These are phyloP conservation scores for Parnassius orleans DNA, from an alignment of 2,888 invertebrate species.

Conservation along the genomic window DNA sequence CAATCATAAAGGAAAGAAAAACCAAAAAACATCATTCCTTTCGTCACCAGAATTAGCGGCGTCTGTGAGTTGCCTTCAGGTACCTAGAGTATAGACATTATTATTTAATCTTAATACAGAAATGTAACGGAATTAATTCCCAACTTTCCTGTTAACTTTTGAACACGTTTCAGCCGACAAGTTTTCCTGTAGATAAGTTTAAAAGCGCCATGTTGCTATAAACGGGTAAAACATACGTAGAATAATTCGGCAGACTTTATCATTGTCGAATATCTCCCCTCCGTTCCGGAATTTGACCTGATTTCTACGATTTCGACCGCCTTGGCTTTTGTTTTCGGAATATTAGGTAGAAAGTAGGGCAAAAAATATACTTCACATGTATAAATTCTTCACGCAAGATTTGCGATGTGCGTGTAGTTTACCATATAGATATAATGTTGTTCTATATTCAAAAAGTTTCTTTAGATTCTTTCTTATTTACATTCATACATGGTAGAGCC, in stretches of 20 bases:
- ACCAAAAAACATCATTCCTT: too few relatives aligned
- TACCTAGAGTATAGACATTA: too few relatives aligned
- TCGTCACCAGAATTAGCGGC: too few relatives aligned
- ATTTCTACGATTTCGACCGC: conserved; percentile 1
- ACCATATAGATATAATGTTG: too few relatives aligned
- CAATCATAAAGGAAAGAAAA: too few relatives aligned
- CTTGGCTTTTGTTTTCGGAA: conserved; percentile 5
- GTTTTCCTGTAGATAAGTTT: neutral
- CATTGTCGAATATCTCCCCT: conserved; percentile 10
- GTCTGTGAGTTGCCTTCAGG: too few relatives aligned
- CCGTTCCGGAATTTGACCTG: conserved; percentile 15
- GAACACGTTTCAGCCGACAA: neutral
- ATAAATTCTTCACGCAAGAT: neutral
- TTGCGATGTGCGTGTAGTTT: too few relatives aligned
- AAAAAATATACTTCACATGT: neutral
- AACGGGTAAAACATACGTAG: neutral
- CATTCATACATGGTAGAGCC: too few relatives aligned
- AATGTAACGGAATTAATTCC: neutral
- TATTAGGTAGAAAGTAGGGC: conserved; percentile 7
- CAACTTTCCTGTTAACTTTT: neutral
- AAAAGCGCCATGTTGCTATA: neutral
- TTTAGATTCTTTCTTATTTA: too few relatives aligned
- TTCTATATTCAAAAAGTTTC: too few relatives aligned
- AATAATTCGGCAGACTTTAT: conserved; percentile 3
- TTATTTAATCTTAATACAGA: too few relatives aligned